Percentiles rank a stretch among this genome's conserved stretches.
These are phyloP conservation scores for Chrysochloris asiatica DNA, from an alignment of 2,113 vertebrate genomes.

Conservation along the genomic window DNA sequence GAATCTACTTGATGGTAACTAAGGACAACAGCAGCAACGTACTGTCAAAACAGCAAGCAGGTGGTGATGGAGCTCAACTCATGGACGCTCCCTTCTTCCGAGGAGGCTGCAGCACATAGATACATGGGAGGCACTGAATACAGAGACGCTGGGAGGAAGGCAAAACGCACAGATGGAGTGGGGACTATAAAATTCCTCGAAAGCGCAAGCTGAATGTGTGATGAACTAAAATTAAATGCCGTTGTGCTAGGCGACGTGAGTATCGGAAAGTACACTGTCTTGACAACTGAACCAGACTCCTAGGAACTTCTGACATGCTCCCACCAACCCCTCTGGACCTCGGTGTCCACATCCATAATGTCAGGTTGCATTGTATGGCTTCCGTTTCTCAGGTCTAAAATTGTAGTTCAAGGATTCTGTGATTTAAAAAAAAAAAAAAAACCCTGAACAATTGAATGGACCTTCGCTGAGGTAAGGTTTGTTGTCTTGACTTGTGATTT, in stretches of 20 bases:
- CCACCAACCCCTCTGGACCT: not conserved
- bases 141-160: constrained; percentile 50
- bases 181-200: constrained; percentile 77
- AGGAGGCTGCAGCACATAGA: not conserved
- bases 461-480: constrained; percentile 65
- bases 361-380: not conserved
- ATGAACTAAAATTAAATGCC: constrained; percentile 81
- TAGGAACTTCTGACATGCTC: not conserved
- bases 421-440: constrained; percentile 34
- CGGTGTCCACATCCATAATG: rapidly evolving
- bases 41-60: not conserved
- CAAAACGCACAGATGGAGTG: constrained; percentile 69
- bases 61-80: not conserved
- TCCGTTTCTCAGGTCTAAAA: not conserved
- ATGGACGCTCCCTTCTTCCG: not conserved
- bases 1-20: not conserved
- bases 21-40: not conserved
- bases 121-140: not conserved
- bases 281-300: not conserved
- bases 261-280: not conserved
- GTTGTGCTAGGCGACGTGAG: constrained; percentile 31
- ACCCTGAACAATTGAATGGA: constrained; percentile 62
- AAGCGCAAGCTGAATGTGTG: constrained; percentile 76
- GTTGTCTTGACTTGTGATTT: constrained; percentile 45
- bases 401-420: not conserved